Base-by-base conservation (phyloP, 2,888 invertebrate genomes). In the Conus canariensis region DNA sequence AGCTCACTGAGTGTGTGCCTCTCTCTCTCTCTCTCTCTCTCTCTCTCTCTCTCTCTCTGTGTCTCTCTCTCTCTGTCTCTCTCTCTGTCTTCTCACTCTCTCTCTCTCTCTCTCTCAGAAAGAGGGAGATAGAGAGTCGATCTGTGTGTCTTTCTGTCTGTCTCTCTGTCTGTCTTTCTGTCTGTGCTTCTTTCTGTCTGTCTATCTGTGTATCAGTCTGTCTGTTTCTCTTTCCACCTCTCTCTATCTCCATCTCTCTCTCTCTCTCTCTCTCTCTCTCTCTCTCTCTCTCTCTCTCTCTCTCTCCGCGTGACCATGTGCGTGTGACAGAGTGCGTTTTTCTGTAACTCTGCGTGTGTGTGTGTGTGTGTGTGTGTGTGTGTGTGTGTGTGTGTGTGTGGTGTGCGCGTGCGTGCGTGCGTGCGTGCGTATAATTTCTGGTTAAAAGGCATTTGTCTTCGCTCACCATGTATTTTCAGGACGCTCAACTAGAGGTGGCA, bases 401-500 rank as follows among this genome's bases (percentile, higher is more conserved):
- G 83, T 83, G 56, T 58, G 19, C 58, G 56, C 10, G 56, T 58
- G 56, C 22, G 0, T 58, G 12, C 22, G 19, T 83, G 16, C 45
- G 16, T 83, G 56, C 10, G 58, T 83, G 12, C 22, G 56, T 83
- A 58, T 83, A 5, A 14, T 9, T n/a, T 14, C 6, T 7, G 45
- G 45, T 45, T 45, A 45, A 45, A 45, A 3, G 45, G 45, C 45
- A 2, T 45, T 45, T 45, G 4, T 45, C 45, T 45, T 45, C 4
- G 45, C 45, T 45, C 45, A 45, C 4, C 45, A 45, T 45, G 45
- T 45, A 4, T 45, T 45, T 45, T 45, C 3, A 89, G 89, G 89
- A 89, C 60, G 60, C 70, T 19, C 56, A 25, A 12, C 74, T 89
- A 67, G 89, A 85, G 0, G 85, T 89, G 30, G 85, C 89, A 0